Percentiles rank a stretch among this genome's conserved stretches.
These are phyloP conservation scores for Ammospiza maritima DNA, from an alignment of 2,797 vertebrate species.

Conservation along the genomic window DNA sequence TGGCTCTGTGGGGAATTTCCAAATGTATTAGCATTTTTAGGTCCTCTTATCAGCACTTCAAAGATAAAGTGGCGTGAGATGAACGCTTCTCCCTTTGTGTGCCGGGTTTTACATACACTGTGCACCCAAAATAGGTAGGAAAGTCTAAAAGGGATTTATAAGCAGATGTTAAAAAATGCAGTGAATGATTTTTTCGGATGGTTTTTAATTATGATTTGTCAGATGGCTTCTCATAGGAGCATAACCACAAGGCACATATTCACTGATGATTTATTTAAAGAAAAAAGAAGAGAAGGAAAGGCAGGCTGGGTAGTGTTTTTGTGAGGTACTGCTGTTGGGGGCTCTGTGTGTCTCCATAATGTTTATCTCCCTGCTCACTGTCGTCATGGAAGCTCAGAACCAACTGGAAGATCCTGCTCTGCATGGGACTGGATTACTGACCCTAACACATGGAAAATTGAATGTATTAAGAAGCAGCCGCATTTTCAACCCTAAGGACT, in stretches of 20 bases:
- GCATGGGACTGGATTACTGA: constrained; percentile 57
- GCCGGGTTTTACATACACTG: not conserved
- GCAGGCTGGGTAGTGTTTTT: not conserved
- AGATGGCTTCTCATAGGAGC: not conserved
- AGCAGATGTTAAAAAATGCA: constrained; percentile 34
- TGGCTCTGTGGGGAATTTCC: constrained; percentile 63
- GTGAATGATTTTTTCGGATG: not conserved
- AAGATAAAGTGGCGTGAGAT: constrained; percentile 60
- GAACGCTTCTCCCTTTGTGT: not conserved
- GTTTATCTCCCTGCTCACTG: constrained; percentile 39
- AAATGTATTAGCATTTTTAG: constrained; percentile 63
- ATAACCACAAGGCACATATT: constrained; percentile 24
- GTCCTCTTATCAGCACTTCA: constrained; percentile 66
- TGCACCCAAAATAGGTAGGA: constrained; percentile 14
- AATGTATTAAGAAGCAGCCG: constrained; percentile 46
- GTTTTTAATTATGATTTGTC: constrained; percentile 53
- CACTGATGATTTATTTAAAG: constrained; percentile 8
- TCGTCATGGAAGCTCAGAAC: constrained; percentile 61
- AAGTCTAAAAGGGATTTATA: constrained; percentile 15
- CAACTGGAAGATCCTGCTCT: constrained; percentile 52
- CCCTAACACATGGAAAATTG: constrained; percentile 52
- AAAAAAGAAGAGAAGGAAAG: not conserved
- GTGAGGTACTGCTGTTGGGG: not conserved
- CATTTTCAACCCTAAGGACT: constrained; percentile 53
- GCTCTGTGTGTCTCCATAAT: not conserved